Base-by-base conservation (phyloP, 2,113 vertebrate genomes). In the Podarcis muralis region DNA sequence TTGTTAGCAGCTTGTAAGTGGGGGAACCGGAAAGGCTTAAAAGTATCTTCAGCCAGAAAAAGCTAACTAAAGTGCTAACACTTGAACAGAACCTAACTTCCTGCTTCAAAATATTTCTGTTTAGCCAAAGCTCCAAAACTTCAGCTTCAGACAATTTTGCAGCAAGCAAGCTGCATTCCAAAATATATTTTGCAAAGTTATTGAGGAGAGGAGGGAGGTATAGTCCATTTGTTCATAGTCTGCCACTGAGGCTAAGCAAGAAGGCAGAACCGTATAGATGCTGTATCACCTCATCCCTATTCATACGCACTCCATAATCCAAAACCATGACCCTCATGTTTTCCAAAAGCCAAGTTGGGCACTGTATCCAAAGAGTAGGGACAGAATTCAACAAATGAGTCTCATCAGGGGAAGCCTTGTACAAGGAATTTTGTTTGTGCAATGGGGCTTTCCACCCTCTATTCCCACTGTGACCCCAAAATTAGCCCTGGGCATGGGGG, bases 11-110 rank as follows among this genome's bases (percentile, higher is more conserved):
- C 86, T 90, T 8, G 0, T 5, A 81, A 71, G 22, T 0, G 5
- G 86, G 90, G 92, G 86, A 90, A 90, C 78, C 43, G 3, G 3
- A 0, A 1, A 90, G 84, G 81, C 86, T 77, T 78, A 71, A 59
- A 86, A 0, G 48, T 7, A 5, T 8, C 2, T 43, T 30, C 81
- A 81, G 13, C 25, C 40, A 48, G 32, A 66, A 40, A 59, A 5
- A 66, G 59, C 35, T 53, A 32, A 80, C 80, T 69, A 79, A 69
- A 35, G 74, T 65, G 30, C 13, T 53, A n/a, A 35, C n/a, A 48
- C 53, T 53, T 68, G 85, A 68, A 79, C 35, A 32, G 76, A 77
- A 65, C 32, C 13, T 32, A 76, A 5, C 18, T 27, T 48, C 22
- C 53, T 25, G 18, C 75, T 78, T 68, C 59, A 68, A 43, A 65